phyloP scores from a whole-genome alignment of 2,888 invertebrate species.

The Dorcus parallelipipedus region DNA sequence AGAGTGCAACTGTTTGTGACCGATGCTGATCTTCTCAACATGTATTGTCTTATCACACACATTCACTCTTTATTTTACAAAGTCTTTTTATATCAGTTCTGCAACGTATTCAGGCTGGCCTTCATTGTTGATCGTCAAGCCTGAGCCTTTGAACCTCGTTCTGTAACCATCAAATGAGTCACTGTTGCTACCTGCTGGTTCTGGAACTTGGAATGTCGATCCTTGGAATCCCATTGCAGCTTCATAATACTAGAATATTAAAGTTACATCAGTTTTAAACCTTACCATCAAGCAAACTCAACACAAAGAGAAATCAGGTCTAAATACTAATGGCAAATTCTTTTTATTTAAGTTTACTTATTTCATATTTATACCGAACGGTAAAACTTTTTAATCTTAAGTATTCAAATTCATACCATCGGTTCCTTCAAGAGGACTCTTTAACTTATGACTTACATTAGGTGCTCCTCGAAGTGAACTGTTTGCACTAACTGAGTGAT shows the following conservation, averaged over 20 bases:
- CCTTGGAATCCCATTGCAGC: slow-evolving; percentile 65
- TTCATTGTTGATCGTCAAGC: slow-evolving; percentile 54
- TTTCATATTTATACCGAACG: too few species aligned
- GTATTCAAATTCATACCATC: too few species aligned
- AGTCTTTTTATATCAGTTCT: slow-evolving; percentile 53
- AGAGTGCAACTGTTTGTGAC: neutral
- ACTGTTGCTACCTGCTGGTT: slow-evolving; percentile 51
- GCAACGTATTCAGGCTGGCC: slow-evolving; percentile 61
- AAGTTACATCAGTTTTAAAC: neutral
- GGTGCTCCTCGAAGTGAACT: slow-evolving; percentile 55
- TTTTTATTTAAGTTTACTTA: too few species aligned
- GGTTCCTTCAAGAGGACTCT: neutral
- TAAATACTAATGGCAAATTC: too few species aligned
- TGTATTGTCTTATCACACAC: slow-evolving; percentile 32
- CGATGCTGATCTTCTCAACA: slow-evolving; percentile 12
- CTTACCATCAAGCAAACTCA: neutral
- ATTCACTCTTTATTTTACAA: slow-evolving; percentile 15
- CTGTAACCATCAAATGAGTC: slow-evolving; percentile 48
- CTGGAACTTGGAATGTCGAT: slow-evolving; percentile 72
- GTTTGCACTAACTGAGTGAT: slow-evolving; percentile 47
- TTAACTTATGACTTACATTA: slow-evolving; percentile 47
- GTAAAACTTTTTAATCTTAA: too few species aligned
- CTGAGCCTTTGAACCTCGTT: slow-evolving; percentile 45
- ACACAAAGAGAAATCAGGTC: too few species aligned
- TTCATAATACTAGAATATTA: slow-evolving; percentile 55